Evolutionary conservation across 2,797 vertebrate genomes (phyloP), one percentile per base, ranked within the genome.

Genomic region (Chanos chanos): DNA sequence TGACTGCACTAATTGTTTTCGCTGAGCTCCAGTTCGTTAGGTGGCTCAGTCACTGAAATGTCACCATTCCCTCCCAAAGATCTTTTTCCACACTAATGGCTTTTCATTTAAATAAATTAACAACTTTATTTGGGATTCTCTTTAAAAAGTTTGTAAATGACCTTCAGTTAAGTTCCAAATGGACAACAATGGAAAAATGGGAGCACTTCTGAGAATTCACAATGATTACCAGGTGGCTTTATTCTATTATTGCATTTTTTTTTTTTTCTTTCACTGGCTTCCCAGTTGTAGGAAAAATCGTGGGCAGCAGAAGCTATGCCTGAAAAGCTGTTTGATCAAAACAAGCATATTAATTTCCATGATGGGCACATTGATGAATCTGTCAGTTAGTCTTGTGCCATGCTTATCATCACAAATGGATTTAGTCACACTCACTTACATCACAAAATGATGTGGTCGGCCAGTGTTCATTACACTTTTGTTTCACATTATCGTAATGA

Each of bases 1-100:
- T 74, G 54, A 76, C 72, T 85, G 74, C 80, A 84, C 80, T 86
- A 86, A 87, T 87, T 85, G 81, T 78, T 83, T 80, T 83, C 77
- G 71, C 73, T 77, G 77, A 82, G 78, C 76, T 66, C 78, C 69
- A 78, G 70, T 81, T 84, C 77, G 81, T 78, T 82, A 76, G 74
- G 77, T 78, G 75, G 75, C 76, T 70, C 71, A 72, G 75, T 69
- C n/a, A n/a, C n/a, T n/a, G n/a, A n/a, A n/a, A n/a, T n/a, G n/a
- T n/a, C n/a, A n/a, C n/a, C n/a, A n/a, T n/a, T n/a, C 75, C 61
- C 66, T 75, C 75, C 70, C 70, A 85, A 83, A 84, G 84, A 85
- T 80, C 75, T 71, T n/a, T n/a, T n/a, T 73, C 68, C 68, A 69
- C 74, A 66, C 73, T 85, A 86, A 84, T 81, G 81, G 80, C 85